A percentile compares a stretch with the other conserved stretches of the same genome.
Conservation (phyloP, 2,888 invertebrate genomes). For the Invenusta paracnida region DNA sequence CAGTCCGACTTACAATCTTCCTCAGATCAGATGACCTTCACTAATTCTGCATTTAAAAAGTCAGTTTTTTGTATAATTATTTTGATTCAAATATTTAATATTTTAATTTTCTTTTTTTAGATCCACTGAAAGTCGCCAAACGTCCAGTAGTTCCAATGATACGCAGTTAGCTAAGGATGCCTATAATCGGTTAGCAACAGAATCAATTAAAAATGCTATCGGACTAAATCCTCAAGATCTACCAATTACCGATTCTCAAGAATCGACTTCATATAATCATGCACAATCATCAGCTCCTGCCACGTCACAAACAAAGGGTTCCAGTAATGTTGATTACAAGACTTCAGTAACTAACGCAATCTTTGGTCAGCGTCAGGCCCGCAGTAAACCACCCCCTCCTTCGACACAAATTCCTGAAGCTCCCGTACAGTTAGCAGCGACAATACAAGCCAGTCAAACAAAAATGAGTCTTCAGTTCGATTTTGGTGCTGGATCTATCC, state of each 20-base stretch:
- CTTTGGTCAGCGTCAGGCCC: background rate
- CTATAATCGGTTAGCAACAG: constrained; percentile 11
- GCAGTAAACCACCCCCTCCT: background rate
- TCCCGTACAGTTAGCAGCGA: background rate
- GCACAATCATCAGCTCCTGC: background rate
- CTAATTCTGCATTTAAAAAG: constrained; percentile 24
- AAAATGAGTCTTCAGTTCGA: constrained; percentile 10
- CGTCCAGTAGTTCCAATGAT: background rate
- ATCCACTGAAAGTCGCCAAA: background rate
- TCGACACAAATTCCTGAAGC: constrained; percentile 17
- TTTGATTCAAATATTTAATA: background rate
- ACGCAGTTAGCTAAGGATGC: background rate
- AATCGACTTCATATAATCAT: background rate
- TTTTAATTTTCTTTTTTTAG: background rate
- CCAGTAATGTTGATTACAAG: background rate
- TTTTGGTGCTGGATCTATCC: constrained; percentile 4
- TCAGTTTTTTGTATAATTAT: background rate
- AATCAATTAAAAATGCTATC: background rate
- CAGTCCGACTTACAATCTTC: background rate
- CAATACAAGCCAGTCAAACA: constrained; percentile 9
- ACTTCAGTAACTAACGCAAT: background rate
- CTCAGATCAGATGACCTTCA: background rate
- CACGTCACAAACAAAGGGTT: no score
- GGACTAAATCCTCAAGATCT: constrained; percentile 7
- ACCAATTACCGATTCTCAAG: background rate